A percentile compares a stretch with the other conserved stretches of the same genome.
Conservation (phyloP, 2,888 invertebrate species). For the Erebia aethiops region DNA sequence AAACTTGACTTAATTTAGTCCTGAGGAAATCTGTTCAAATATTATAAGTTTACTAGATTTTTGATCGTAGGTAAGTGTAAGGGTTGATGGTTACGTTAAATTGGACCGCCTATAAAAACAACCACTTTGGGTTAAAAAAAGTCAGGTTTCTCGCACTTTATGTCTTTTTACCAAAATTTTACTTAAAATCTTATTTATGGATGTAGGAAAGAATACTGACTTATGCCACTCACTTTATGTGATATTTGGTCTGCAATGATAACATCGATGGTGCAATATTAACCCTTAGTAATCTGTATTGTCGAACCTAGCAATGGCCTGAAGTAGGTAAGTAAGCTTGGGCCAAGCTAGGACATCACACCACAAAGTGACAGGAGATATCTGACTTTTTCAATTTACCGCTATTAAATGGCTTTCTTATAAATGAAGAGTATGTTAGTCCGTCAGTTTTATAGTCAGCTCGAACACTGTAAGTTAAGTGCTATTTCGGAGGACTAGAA, state of each 20-base stretch:
- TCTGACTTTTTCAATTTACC: slow-evolving; percentile 13
- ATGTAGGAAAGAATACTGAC: no score
- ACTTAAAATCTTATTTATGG: no score
- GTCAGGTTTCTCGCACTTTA: no score
- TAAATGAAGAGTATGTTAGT: slow-evolving; percentile 55
- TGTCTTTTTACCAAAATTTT: no score
- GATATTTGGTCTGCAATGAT: no score
- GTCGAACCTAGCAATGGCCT: neutral
- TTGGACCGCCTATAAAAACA: no score
- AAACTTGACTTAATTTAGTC: slow-evolving; percentile 22
- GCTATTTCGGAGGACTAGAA: slow-evolving; percentile 64
- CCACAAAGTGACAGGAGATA: slow-evolving; percentile 9
- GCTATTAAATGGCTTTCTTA: slow-evolving; percentile 40
- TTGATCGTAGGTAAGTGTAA: neutral
- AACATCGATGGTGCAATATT: no score
- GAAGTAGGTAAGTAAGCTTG: no score
- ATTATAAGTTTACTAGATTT: neutral
- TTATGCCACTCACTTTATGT: no score
- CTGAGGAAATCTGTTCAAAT: slow-evolving; percentile 1
- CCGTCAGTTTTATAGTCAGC: slow-evolving; percentile 62
- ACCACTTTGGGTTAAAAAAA: no score
- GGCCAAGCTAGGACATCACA: neutral
- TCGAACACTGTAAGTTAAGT: slow-evolving; percentile 66
- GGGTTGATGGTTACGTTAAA: no score
- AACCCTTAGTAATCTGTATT: no score